These are phyloP conservation scores for Lycocerus yunnanus DNA, from an alignment of 2,888 invertebrate genomes.

Conservation along the genomic window DNA sequence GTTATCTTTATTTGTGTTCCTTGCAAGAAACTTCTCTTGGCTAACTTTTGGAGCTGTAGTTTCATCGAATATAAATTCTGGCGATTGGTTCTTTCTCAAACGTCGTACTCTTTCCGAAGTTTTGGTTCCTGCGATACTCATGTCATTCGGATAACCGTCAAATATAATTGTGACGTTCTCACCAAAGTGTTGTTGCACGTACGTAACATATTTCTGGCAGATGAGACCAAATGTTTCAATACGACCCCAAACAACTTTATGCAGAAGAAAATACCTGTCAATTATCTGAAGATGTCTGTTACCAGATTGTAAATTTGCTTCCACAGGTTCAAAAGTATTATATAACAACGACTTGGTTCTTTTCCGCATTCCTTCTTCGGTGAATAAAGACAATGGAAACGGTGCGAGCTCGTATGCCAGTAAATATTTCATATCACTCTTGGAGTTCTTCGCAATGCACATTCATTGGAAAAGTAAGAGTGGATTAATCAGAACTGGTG, in stretches of 20 bases:
- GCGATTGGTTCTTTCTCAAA: not conserved
- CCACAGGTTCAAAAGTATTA: no score
- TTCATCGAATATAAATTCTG: slow-evolving; percentile 18
- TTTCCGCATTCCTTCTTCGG: slow-evolving; percentile 5
- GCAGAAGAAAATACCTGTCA: no score
- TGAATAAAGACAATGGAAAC: slow-evolving; percentile 2
- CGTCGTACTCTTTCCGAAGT: not conserved
- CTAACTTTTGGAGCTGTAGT: slow-evolving; percentile 26
- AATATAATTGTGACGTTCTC: slow-evolving; percentile 1
- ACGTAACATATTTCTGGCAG: not conserved
- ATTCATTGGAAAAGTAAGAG: slow-evolving; percentile 21
- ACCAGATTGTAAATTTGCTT: no score
- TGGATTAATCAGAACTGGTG: slow-evolving; percentile 12
- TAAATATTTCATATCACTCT: no score
- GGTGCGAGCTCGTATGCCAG: slow-evolving; percentile 5
- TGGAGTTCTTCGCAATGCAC: slow-evolving; percentile 12
- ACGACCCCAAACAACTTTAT: not conserved
- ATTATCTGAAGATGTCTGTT: not conserved
- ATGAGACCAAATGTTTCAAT: not conserved
- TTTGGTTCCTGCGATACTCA: not conserved
- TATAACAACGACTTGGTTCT: no score
- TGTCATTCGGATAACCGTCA: not conserved
- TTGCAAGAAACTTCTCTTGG: slow-evolving; percentile 36
- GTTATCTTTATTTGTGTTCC: no score
- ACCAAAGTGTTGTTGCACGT: not conserved